A percentile compares a stretch with the other conserved stretches of the same genome.
Conservation (phyloP, 2,888 invertebrate species). For the Synergus itoensis region DNA sequence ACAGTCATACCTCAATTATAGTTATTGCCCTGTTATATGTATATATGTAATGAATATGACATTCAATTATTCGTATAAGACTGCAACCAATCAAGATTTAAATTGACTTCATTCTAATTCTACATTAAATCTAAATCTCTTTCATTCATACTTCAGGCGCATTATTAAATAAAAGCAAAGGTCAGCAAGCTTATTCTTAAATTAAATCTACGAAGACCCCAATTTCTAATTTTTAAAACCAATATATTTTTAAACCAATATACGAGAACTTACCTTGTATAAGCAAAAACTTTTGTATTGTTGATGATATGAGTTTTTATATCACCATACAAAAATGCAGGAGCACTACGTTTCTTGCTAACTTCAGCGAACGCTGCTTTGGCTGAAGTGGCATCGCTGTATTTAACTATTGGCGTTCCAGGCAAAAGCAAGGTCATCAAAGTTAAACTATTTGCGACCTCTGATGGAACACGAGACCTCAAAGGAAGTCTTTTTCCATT, state of each 20-base stretch:
- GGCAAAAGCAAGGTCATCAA: constrained; percentile 88
- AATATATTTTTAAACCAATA: background rate
- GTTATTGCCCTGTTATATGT: background rate
- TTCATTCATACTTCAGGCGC: background rate
- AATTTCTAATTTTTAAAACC: background rate
- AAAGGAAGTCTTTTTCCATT: constrained; percentile 63
- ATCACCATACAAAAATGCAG: constrained; percentile 84
- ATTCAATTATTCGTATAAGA: background rate
- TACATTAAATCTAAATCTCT: background rate
- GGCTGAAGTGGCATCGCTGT: constrained; percentile 69
- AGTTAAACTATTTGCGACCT: constrained; percentile 80
- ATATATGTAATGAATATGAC: background rate
- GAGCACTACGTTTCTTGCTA: constrained; percentile 78
- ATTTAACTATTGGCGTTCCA: constrained; percentile 84
- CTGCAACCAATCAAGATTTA: background rate
- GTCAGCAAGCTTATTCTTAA: background rate
- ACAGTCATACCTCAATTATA: constrained; percentile 16
- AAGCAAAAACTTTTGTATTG: constrained; percentile 82
- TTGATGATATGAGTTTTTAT: constrained; percentile 72
- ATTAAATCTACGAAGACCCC: background rate
- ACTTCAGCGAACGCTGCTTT: constrained; percentile 75
- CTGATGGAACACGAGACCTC: constrained; percentile 70
- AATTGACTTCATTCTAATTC: constrained; percentile 1
- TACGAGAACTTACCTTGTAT: constrained; percentile 82
- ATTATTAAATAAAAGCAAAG: background rate